Conservation (phyloP, 2,888 invertebrate genomes). For the Metopia argyrocephala region DNA sequence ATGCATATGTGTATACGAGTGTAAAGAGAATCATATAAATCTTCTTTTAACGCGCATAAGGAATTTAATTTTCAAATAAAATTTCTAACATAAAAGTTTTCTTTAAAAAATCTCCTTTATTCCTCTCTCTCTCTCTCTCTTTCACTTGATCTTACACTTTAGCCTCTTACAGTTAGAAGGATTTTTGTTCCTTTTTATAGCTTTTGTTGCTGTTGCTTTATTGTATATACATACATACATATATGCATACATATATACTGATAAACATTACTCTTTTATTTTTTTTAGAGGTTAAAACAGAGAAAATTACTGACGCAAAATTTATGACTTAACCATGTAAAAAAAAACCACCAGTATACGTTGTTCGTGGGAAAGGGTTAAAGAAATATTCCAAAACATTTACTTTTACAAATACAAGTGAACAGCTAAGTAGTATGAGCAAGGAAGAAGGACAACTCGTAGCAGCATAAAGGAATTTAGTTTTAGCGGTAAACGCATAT, state of each 20-base stretch:
- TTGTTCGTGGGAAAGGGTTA: constrained; percentile 6
- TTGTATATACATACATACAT: too few species aligned
- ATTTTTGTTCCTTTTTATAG: constrained; percentile 21
- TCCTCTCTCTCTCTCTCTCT: neutral
- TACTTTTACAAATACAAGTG: neutral
- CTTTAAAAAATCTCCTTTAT: constrained; percentile 17
- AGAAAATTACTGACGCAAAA: constrained; percentile 63
- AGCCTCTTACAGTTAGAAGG: too few species aligned
- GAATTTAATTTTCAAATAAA: constrained; percentile 63
- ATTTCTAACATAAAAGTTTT: constrained; percentile 50
- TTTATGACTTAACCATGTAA: constrained; percentile 63
- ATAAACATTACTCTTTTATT: constrained; percentile 11
- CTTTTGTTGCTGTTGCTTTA: neutral
- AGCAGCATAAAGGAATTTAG: constrained; percentile 25
- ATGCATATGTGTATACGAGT: neutral
- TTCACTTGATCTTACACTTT: neutral
- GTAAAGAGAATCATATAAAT: constrained; percentile 53
- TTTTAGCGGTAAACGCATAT: constrained; percentile 43
- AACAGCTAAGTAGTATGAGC: neutral
- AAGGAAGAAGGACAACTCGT: constrained; percentile 36
- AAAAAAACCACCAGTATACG: constrained; percentile 50
- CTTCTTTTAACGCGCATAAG: constrained; percentile 60
- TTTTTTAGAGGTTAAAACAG: constrained; percentile 57
- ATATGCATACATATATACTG: too few species aligned
- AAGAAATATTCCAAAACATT: neutral